Base-by-base conservation (phyloP, 2,797 vertebrate genomes). In the Mormyrus hasselquistii region DNA sequence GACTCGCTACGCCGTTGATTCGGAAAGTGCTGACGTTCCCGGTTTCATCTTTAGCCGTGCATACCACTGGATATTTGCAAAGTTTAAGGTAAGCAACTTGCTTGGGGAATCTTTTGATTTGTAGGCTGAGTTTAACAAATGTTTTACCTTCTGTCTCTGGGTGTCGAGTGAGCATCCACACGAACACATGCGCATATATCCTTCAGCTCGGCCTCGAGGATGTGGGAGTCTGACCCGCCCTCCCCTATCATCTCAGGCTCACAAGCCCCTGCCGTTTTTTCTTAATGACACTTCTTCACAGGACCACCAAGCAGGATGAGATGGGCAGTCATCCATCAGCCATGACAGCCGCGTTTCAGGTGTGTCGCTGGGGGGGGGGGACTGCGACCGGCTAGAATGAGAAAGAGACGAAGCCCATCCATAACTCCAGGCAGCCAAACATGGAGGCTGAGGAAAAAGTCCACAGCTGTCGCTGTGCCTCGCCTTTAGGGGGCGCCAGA, bases 301-400 rank as follows among this genome's bases (percentile, higher is more conserved):
- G 84, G 84, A 53, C 47, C 84, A 29, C 84, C 49, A 53, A n/a
- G 47, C 47, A 29, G 34, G 29, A 55, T 41, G 55, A 41, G 86
- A 87, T 59, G 86, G 86, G 53, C 86, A 38, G 34, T 44, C 55
- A 62, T 87, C 86, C 86, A 41, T 87, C 86, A 62, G 19, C 34
- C 0, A 16, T 87, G 86, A 87, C 52, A 59, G 10, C 57, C 52
- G 29, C 53, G 19, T 59, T 87, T 62, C 55, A 38, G 55, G 50
- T 16, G 52, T 19, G 55, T n/a, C 8, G 25, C 86, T 44, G 49
- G 49, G 47, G 50, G 50, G 50, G 50, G 82, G 12, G 22, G 3
- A 76, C 29, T 38, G 25, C 69, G 3, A 29, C 12, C 22, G 2
- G 52, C n/a, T n/a, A 6, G 41, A 52, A 52, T 86, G 83, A 86